Percentiles rank a stretch among this genome's conserved stretches.
Conservation (phyloP, 2,888 invertebrate genomes). For the Acanthopleura granulata region DNA sequence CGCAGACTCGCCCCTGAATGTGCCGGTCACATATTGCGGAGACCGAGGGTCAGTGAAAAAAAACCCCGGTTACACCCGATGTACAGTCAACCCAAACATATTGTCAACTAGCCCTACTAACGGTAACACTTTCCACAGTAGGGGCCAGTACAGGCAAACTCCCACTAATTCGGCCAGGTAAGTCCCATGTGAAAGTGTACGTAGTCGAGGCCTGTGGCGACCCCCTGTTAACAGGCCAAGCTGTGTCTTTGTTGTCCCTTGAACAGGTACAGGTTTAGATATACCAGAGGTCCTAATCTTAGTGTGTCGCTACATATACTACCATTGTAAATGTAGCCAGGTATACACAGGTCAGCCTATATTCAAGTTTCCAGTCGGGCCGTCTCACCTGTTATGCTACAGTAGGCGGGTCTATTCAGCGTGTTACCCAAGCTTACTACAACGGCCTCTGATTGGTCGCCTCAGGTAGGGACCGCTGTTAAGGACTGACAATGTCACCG, state of each 20-base stretch:
- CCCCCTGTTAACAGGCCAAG: not conserved
- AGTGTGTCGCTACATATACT: not conserved
- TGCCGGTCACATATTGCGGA: too few species aligned
- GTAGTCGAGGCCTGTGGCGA: not conserved
- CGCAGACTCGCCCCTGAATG: too few species aligned
- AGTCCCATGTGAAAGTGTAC: not conserved
- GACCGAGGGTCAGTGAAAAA: too few species aligned
- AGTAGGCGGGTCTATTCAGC: not conserved
- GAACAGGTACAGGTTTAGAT: not conserved
- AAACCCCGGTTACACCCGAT: too few species aligned
- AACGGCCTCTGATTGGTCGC: not conserved
- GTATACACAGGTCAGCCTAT: not conserved
- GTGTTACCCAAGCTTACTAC: not conserved
- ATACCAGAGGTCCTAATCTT: not conserved
- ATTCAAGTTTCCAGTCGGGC: not conserved
- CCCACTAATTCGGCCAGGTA: not conserved
- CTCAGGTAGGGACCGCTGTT: not conserved
- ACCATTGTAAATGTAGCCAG: not conserved
- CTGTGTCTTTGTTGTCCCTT: not conserved
- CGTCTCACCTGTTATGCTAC: not conserved
- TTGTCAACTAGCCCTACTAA: too few species aligned
- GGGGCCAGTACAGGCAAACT: not conserved
- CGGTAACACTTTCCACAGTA: too few species aligned
- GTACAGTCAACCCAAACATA: too few species aligned
- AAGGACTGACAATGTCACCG: not conserved